phyloP scores from a whole-genome alignment of 2,888 invertebrate genomes.

The Phalera bucephala region DNA sequence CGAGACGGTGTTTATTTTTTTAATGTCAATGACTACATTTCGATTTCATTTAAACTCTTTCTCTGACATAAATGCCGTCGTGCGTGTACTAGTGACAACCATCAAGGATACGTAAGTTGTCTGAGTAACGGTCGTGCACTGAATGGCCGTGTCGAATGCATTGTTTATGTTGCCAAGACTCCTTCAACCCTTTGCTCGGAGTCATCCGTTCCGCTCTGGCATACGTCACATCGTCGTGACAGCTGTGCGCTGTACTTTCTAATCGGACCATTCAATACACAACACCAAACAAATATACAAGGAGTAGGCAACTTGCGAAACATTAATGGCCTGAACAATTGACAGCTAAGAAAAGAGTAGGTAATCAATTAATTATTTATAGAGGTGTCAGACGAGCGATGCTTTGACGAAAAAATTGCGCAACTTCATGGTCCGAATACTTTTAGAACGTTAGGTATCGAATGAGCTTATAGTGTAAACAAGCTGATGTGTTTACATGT shows the following conservation, averaged over 20 bases:
- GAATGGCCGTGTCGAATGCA: slow-evolving; percentile 68
- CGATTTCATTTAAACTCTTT: not conserved
- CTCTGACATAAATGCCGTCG: not conserved
- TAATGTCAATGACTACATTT: not conserved
- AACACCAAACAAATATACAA: slow-evolving; percentile 62
- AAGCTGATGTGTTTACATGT: slow-evolving; percentile 50
- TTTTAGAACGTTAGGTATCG: slow-evolving; percentile 24
- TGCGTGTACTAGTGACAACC: not conserved
- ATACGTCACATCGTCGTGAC: slow-evolving; percentile 77
- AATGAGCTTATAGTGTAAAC: slow-evolving; percentile 42
- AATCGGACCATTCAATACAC: slow-evolving; percentile 70
- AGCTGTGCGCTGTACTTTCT: slow-evolving; percentile 78
- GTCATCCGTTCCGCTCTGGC: slow-evolving; percentile 77
- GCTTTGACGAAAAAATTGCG: slow-evolving; percentile 47
- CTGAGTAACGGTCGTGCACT: slow-evolving; percentile 54
- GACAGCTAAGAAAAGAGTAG: slow-evolving; percentile 56
- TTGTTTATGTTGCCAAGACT: slow-evolving; percentile 67
- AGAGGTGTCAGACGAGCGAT: slow-evolving; percentile 47
- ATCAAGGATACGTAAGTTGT: slow-evolving; percentile 27
- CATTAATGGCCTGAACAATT: slow-evolving; percentile 63
- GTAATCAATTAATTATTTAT: slow-evolving; percentile 69
- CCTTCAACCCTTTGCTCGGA: slow-evolving; percentile 71
- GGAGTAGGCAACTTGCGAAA: slow-evolving; percentile 71
- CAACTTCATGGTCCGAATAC: slow-evolving; percentile 31
- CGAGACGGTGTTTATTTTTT: too few species aligned